These are phyloP conservation scores for Phortica magna DNA, from an alignment of 2,888 invertebrate genomes.

Conservation along the genomic window DNA sequence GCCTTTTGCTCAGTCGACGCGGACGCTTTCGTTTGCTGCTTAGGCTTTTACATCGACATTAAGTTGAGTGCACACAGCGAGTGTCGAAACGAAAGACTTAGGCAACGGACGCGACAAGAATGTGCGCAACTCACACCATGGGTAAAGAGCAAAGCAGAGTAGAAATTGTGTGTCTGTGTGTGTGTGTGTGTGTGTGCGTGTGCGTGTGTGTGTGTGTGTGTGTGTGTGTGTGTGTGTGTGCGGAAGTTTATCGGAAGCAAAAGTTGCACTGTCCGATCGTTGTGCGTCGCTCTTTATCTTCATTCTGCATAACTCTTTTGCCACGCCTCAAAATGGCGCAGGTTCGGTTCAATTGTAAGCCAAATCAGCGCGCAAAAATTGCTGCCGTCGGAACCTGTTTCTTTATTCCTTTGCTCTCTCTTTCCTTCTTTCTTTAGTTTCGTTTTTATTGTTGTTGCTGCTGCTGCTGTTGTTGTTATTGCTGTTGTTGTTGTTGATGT, in stretches of 20 bases:
- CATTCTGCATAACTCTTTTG: background rate
- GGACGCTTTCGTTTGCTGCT: too few species aligned
- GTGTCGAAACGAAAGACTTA: constrained; percentile 62
- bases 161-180: constrained; percentile 20
- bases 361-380: background rate
- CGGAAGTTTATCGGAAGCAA: constrained; percentile 8
- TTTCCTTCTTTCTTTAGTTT: constrained; percentile 42
- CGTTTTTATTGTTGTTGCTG: constrained; percentile 56
- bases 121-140: too few species aligned
- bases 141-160: background rate
- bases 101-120: constrained; percentile 64
- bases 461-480: constrained; percentile 58
- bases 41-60: background rate
- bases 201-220: constrained; percentile 6
- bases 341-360: background rate
- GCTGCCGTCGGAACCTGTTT: background rate
- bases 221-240: background rate
- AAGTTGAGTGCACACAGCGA: background rate
- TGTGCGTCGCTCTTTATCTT: background rate
- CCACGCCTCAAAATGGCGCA: too few species aligned
- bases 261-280: background rate
- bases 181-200: background rate
- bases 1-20: background rate
- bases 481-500: constrained; percentile 56
- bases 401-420: background rate